phyloP scores from a whole-genome alignment of 2,888 invertebrate species.

The Aphidius colemani region DNA sequence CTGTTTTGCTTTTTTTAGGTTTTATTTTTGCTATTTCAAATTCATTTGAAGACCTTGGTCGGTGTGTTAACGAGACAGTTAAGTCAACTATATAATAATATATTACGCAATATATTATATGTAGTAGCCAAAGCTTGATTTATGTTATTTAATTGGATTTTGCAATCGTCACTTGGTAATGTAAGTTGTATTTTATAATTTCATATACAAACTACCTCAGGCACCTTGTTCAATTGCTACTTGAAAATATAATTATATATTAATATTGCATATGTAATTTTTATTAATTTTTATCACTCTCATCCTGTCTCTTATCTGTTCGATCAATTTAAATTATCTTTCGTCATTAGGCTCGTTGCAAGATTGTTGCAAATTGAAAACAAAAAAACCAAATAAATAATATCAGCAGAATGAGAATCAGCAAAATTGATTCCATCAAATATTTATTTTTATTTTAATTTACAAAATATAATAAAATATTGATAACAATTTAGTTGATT shows the following conservation, averaged over 20 bases:
- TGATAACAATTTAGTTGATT: no score
- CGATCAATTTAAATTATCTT: no score
- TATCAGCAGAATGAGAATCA: no score
- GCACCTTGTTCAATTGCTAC: background rate
- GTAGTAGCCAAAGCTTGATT: constrained; percentile 6
- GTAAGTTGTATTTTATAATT: constrained; percentile 7
- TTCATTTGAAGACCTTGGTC: constrained; percentile 2
- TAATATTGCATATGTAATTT: background rate
- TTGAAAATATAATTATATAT: no score
- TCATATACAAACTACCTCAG: constrained; percentile 6
- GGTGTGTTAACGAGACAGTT: constrained; percentile 8
- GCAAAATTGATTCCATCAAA: no score
- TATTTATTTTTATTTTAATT: no score
- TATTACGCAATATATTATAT: constrained; percentile 14
- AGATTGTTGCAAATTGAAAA: no score
- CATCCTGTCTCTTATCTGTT: background rate
- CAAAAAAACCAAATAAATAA: no score
- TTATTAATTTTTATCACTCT: background rate
- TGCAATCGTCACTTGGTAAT: constrained; percentile 24
- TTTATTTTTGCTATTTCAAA: constrained; percentile 1
- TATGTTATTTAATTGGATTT: constrained; percentile 22
- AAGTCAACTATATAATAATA: constrained; percentile 2
- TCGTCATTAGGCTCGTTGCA: no score
- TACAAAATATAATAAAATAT: no score
- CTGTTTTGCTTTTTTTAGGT: constrained; percentile 20